A percentile compares a stretch with the other conserved stretches of the same genome.
These are phyloP conservation scores for Ormyrus nitidulus DNA, from an alignment of 2,888 invertebrate species.

Conservation along the genomic window DNA sequence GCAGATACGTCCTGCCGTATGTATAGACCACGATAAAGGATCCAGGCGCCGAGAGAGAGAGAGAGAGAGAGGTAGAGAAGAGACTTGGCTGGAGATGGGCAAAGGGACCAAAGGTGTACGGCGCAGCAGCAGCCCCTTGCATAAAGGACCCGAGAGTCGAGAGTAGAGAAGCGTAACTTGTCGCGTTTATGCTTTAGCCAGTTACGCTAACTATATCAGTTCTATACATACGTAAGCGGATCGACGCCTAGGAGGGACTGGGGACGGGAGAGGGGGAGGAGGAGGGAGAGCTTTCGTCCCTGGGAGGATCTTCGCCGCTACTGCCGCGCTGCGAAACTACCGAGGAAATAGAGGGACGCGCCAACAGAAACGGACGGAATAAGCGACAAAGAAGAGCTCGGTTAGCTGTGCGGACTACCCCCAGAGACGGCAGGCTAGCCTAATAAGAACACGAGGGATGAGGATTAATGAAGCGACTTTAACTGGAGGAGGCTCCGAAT, in stretches of 20 bases:
- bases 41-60: not conserved
- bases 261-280: no score
- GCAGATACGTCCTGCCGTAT: not conserved
- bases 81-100: not conserved
- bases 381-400: not conserved
- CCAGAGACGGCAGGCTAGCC: no score
- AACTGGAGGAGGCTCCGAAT: not conserved
- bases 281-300: not conserved
- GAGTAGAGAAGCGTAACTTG: slow-evolving; percentile 51
- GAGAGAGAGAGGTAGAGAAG: slow-evolving; percentile 1
- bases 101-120: no score
- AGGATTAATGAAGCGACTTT: not conserved
- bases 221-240: slow-evolving; percentile 50
- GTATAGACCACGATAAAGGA: slow-evolving; percentile 13
- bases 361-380: not conserved
- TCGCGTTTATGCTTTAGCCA: slow-evolving; percentile 54
- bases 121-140: slow-evolving; percentile 15
- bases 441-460: no score
- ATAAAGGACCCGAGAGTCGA: slow-evolving; percentile 37
- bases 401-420: no score
- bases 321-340: not conserved
- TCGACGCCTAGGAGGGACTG: slow-evolving; percentile 30
- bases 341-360: not conserved
- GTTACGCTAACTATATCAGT: slow-evolving; percentile 53
- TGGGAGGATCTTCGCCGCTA: not conserved